Percentiles rank a stretch among this genome's conserved stretches.
phyloP scores from a whole-genome alignment of 2,797 vertebrate species.

The Acipenser oxyrinchus region DNA sequence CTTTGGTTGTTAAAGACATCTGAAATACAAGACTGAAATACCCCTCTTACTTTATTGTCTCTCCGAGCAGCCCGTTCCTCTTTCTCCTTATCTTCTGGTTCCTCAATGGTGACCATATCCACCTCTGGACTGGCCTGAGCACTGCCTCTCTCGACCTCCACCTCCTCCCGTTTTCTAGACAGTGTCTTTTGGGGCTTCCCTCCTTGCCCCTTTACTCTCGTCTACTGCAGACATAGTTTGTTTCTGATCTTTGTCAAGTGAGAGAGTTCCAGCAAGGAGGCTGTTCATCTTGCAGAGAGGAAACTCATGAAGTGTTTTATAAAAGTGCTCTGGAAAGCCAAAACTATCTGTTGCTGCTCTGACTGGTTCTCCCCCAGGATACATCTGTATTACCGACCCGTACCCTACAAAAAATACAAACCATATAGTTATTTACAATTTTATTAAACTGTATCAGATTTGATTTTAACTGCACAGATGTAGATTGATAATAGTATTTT shows the following conservation, averaged over 20 bases:
- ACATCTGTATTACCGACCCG: conserved; percentile 90
- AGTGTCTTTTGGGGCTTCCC: too few relatives aligned
- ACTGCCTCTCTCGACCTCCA: conserved; percentile 20
- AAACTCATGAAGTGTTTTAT: conserved; percentile 77
- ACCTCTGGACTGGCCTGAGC: conserved; percentile 32
- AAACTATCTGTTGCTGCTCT: conserved; percentile 84
- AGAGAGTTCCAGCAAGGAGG: conserved; percentile 74
- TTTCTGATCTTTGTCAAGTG: conserved; percentile 41
- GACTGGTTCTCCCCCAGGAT: conserved; percentile 79
- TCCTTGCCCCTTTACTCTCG: conserved; percentile 39
- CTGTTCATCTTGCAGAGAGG: conserved; percentile 84
- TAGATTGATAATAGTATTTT: too few relatives aligned
- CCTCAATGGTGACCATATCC: conserved; percentile 38
- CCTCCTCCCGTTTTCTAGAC: neutral
- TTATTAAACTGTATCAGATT: too few relatives aligned
- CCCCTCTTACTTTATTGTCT: conserved; percentile 64
- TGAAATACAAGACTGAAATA: too few relatives aligned
- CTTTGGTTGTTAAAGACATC: too few relatives aligned
- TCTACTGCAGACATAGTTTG: conserved; percentile 23
- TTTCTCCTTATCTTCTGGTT: conserved; percentile 42
- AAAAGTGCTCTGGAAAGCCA: conserved; percentile 83
- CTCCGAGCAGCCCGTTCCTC: conserved; percentile 51
- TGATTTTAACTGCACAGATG: too few relatives aligned
- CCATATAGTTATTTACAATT: too few relatives aligned
- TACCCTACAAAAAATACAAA: conserved; percentile 57